These are phyloP conservation scores for Magallana ariakensis DNA, from an alignment of 1,140 invertebrate species.

Conservation along the genomic window DNA sequence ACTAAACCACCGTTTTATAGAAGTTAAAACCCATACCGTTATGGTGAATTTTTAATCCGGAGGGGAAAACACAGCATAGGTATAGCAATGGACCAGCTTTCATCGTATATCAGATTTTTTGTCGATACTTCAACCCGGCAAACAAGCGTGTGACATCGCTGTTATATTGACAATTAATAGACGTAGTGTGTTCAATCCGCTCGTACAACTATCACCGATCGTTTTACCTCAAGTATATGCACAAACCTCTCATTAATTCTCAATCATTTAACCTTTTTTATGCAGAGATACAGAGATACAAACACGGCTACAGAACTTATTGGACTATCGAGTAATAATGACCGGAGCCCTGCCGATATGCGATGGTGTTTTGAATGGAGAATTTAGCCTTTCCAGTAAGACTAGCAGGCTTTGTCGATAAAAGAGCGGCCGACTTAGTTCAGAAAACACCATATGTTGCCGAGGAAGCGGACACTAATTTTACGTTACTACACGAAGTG, in stretches of 20 bases:
- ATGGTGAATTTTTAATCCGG: too few species aligned
- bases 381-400: conserved; percentile 7
- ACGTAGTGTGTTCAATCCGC: neutral
- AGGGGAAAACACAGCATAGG: too few species aligned
- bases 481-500: conserved; percentile 22
- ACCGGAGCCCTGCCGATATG: neutral
- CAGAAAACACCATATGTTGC: conserved; percentile 36
- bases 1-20: too few species aligned
- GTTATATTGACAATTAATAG: conserved; percentile 26
- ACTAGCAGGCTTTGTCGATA: conserved; percentile 10
- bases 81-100: too few species aligned
- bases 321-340: neutral
- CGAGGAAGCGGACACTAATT: neutral
- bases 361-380: neutral
- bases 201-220: neutral
- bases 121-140: neutral
- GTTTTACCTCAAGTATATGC: neutral
- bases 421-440: conserved; percentile 8
- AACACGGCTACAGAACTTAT: neutral
- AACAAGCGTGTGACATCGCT: conserved; percentile 8
- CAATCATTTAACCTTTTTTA: conserved; percentile 1
- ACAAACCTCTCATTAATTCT: neutral
- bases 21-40: too few species aligned
- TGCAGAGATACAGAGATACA: neutral
- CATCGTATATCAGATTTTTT: conserved; percentile 25